Percentiles rank a stretch among this genome's conserved stretches.
Conservation (phyloP, 2,888 invertebrate species). For the Labia minor region DNA sequence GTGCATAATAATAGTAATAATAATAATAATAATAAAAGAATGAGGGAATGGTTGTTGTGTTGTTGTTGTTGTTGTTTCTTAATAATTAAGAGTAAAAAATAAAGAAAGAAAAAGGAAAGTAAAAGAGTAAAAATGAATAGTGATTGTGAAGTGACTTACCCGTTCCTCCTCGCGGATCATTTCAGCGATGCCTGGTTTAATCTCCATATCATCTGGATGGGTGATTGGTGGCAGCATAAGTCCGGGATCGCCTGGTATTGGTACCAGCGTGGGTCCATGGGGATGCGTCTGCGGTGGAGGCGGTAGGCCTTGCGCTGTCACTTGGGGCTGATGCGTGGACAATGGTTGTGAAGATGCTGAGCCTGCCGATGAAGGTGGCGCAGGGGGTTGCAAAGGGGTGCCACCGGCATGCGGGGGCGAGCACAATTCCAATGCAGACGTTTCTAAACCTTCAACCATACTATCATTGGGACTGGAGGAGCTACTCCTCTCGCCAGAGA, state of each 20-base stretch:
- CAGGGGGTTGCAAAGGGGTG: slow-evolving; percentile 30
- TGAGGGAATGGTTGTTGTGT: no score
- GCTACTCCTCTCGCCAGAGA: slow-evolving; percentile 28
- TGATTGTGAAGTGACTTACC: slow-evolving; percentile 72
- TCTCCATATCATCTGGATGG: slow-evolving; percentile 67
- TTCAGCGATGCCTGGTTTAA: slow-evolving; percentile 89
- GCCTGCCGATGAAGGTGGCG: slow-evolving; percentile 30
- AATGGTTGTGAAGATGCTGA: slow-evolving; percentile 27
- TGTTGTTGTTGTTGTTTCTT: no score
- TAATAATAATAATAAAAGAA: neutral
- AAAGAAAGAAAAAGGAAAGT: no score
- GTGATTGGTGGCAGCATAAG: slow-evolving; percentile 25
- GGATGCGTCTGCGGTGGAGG: slow-evolving; percentile 28
- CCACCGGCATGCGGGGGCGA: slow-evolving; percentile 31
- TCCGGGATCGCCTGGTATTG: slow-evolving; percentile 21
- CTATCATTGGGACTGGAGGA: slow-evolving; percentile 24
- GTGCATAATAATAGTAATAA: neutral
- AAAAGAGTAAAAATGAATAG: neutral
- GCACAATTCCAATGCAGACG: slow-evolving; percentile 32
- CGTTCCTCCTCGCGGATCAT: slow-evolving; percentile 94
- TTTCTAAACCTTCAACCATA: slow-evolving; percentile 27
- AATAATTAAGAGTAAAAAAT: no score
- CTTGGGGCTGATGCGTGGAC: slow-evolving; percentile 17
- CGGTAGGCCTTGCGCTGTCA: slow-evolving; percentile 29
- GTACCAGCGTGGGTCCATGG: slow-evolving; percentile 25